Base-by-base conservation (phyloP, 2,113 vertebrate genomes). In the Calidris pygmaea region DNA sequence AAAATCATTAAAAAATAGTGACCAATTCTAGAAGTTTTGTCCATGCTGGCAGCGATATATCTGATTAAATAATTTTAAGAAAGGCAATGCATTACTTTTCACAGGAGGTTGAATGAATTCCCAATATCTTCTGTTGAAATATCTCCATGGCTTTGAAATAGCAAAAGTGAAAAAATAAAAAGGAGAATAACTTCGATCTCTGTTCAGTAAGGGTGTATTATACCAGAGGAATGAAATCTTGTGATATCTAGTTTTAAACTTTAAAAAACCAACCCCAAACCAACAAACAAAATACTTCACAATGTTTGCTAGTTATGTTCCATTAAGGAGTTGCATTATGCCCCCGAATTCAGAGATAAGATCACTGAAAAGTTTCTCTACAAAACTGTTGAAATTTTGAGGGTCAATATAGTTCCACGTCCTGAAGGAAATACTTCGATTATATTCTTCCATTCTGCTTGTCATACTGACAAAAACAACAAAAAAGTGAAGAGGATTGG, bases 161-260 rank as follows among this genome's bases (percentile, higher is more conserved):
- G 2, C 15, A 18, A 63, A 81, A 85, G 77, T 10, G 1, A n/a
- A 8, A 23, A 23, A 52, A 52, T 22, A 52, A 37, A 30, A 30
- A 30, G 7, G 0, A 3, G 0, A 23, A 1, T 11, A 30, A 58
- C 17, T 18, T 66, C 26, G 45, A 35, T 13, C 5, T 39, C 22
- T 45, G 3, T 73, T 86, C 39, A 43, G 17, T 68, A 63, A 65
- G 7, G 37, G 8, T 58, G 7, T 7, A 37, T 74, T 62, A 66
- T 47, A 14, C 3, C 12, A 43, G 43, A 93, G 6, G 27, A 70
- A 81, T 9, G 10, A 60, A 87, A 71, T 45, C 9, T 45, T 71
- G 11, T 20, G 8, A 53, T 27, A 53, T 2, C 4, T 47, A 39
- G 6, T 43, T 71, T 41, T 56, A 93, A 66, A 76, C 24, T 27